Base-by-base conservation (phyloP, 2,888 invertebrate species). In the Tetragonisca angustula region DNA sequence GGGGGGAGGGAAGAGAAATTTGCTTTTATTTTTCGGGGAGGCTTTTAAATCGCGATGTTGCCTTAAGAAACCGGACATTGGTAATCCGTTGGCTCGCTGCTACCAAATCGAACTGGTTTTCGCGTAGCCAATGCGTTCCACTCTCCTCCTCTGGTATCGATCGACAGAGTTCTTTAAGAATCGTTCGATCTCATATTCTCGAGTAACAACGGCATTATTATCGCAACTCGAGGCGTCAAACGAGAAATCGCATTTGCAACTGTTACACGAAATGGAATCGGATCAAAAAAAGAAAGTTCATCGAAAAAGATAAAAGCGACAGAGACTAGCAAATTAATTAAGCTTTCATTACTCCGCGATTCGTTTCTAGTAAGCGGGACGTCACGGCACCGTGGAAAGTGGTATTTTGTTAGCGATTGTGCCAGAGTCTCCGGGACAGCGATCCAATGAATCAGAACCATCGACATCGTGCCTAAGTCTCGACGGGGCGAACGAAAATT, bases 61-160 rank as follows among this genome's bases (percentile, higher is more conserved):
- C 74, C 83, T 84, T 80, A 81, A 86, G 88, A 85, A 88, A 88
- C 81, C 80, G 81, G 81, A 85, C 88, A 81, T 88, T 72, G 83
- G 77, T 88, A 88, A 88, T 88, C 86, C 88, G 79, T 77, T 71
- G 71, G 79, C 65, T 76, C 79, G 81, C 76, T 56, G 76, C 81
- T 83, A 83, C 83, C 84, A 83, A 88, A 88, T 87, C 86, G 83
- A 83, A 88, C 84, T 87, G 87, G 84, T 87, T 88, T 83, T 72
- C 49, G 27, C 61, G 59, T 65, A 43, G n/a, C 49, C 2, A 62
- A 52, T 19, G 24, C 71, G 27, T 50, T n/a, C 52, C 19, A 32
- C 17, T 17, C 52, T 24, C 5, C 15, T 9, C 11, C 32, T 36
- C 19, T 69, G 64, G 56, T 27, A 4, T 27, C 43, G 67, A 50